phyloP scores from a whole-genome alignment of 2,113 vertebrate species.

The Pachyramphus minor region DNA sequence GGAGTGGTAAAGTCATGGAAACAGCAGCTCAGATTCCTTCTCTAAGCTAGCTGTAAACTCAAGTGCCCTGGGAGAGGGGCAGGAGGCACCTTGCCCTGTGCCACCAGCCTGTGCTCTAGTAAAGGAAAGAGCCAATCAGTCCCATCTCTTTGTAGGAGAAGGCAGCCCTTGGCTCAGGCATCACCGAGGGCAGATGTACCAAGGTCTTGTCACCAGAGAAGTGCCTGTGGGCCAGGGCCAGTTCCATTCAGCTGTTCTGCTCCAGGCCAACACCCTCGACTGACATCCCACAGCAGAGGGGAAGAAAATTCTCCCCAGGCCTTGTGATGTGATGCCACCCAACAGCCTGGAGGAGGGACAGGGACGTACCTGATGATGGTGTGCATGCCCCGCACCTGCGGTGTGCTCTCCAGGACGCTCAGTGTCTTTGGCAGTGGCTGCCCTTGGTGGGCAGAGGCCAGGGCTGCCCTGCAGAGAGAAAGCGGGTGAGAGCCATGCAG shows the following conservation, averaged over 20 bases:
- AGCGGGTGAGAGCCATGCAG: neutral
- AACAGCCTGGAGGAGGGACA: neutral
- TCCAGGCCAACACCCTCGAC: fast-evolving
- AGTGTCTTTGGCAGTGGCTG: slow-evolving; percentile 85
- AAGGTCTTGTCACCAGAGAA: neutral
- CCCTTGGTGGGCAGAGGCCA: slow-evolving; percentile 88
- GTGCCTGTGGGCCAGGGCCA: fast-evolving
- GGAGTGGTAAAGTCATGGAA: neutral
- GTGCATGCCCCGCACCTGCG: slow-evolving; percentile 90
- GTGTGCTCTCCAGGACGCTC: slow-evolving; percentile 84
- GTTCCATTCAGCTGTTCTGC: neutral
- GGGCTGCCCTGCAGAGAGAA: slow-evolving; percentile 76
- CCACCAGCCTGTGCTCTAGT: neutral
- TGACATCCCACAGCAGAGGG: neutral
- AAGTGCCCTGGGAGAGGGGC: neutral
- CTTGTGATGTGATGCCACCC: fast-evolving
- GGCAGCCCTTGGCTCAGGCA: neutral
- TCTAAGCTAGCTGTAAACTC: neutral
- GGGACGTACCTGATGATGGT: slow-evolving; percentile 87
- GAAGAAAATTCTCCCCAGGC: neutral
- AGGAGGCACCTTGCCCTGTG: neutral
- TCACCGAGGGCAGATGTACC: neutral
- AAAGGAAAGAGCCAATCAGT: neutral
- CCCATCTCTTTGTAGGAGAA: fast-evolving
- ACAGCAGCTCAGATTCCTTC: neutral